These are phyloP conservation scores for Bombus breviceps DNA, from an alignment of 1,140 invertebrate species.

Conservation along the genomic window DNA sequence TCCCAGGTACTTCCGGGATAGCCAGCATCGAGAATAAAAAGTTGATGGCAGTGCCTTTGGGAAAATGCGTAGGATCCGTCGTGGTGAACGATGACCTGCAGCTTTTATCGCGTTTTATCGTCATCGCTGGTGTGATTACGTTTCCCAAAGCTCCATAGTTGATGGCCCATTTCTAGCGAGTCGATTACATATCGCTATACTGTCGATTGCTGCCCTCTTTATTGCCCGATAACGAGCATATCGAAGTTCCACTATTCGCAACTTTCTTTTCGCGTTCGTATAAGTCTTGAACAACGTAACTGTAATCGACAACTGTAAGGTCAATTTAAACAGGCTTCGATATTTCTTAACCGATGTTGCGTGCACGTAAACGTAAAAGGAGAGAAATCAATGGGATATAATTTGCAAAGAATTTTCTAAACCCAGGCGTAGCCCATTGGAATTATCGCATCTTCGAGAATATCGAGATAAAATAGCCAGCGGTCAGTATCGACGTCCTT, in stretches of 20 bases:
- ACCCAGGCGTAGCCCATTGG: no score
- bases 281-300: no score
- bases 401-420: neutral
- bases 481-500: no score
- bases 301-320: neutral
- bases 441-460: no score
- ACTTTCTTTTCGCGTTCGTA: neutral
- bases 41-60: neutral
- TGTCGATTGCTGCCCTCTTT: constrained; percentile 6
- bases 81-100: neutral
- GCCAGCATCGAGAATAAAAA: neutral
- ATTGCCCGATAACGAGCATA: neutral
- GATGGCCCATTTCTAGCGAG: constrained; percentile 1
- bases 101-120: constrained; percentile 34
- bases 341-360: no score
- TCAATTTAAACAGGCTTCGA: neutral
- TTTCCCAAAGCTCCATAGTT: neutral
- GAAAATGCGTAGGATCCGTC: neutral
- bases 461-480: no score
- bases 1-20: no score
- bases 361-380: no score
- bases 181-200: constrained; percentile 17
- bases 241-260: neutral
- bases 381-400: neutral
- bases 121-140: neutral